Evolutionary conservation across 2,113 vertebrate species (phyloP), one percentile per base, ranked within the genome.

Genomic region (Macaca mulatta): DNA sequence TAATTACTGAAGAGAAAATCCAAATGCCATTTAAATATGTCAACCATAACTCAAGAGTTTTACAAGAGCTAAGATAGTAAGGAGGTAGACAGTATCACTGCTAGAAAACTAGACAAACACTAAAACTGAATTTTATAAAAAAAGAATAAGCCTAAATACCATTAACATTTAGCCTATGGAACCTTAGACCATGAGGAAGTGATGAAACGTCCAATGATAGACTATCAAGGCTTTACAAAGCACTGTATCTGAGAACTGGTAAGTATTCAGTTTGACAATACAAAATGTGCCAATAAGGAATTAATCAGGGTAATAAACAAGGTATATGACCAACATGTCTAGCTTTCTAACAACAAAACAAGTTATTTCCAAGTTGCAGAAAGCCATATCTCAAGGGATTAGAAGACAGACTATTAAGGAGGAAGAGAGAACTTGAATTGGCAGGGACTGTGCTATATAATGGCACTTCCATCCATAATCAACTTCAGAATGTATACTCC

Each of bases 91-190:
- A n/a, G 11, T 14, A 83, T n/a, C 40, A 40, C 3, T 0, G 0
- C 38, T n/a, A 18, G 50, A 48, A 27, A 64, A 25, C 3, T 35
- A 70, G 35, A 79, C 14, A 91, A 55, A 90, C 43, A 38, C 64
- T 64, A 64, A 91, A 94, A 75, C 43, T 40, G 5, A 17, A 92
- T 55, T 81, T 89, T 72, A 45, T 11, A 90, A 50, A 67, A 67
- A 80, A 55, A 92, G 8, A 88, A 25, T 25, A 61, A 87, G 32
- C 40, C 61, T 48, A 74, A 77, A n/a, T 7, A 43, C 14, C 4
- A 40, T 23, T 61, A 2, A 52, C 8, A 35, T 57, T 70, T 40
- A 64, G 40, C 52, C 72, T 11, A 57, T 0, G 75, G 43, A 83
- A 67, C 8, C 78, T 85, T 17, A 84, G 85, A 18, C 72, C 57